Conservation (phyloP, 2,797 vertebrate genomes). For the Ptychadena robeensis region DNA sequence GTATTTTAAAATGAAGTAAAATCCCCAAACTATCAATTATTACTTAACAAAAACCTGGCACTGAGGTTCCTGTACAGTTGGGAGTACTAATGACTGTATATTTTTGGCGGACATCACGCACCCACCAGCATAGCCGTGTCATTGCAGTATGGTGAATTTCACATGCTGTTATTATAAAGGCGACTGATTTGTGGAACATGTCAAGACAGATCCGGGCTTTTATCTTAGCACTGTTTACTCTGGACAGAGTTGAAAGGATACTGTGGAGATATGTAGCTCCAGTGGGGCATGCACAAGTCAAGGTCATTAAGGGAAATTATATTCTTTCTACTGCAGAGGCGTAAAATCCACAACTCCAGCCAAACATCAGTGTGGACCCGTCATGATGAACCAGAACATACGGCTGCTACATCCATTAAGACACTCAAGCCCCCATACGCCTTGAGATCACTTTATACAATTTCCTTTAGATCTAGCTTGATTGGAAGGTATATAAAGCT, state of each 20-base stretch:
- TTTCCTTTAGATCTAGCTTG: too few relatives aligned
- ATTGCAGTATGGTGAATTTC: conserved; percentile 4
- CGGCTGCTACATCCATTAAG: not conserved
- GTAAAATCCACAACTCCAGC: not conserved
- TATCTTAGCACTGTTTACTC: conserved; percentile 32
- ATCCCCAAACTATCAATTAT: too few relatives aligned
- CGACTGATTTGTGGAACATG: conserved; percentile 38
- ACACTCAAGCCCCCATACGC: too few relatives aligned
- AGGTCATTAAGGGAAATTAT: conserved; percentile 5
- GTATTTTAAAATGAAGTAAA: too few relatives aligned
- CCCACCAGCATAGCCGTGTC: not conserved
- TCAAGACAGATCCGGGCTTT: conserved; percentile 32
- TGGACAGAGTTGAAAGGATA: conserved; percentile 27
- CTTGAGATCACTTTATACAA: too few relatives aligned
- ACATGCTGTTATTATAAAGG: not conserved
- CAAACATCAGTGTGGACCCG: not conserved
- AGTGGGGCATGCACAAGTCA: not conserved
- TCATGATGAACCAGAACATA: not conserved
- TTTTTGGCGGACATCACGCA: not conserved
- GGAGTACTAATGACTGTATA: not conserved
- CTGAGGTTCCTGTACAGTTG: too few relatives aligned
- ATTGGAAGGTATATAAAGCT: too few relatives aligned
- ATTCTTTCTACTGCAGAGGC: not conserved
- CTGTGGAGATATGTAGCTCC: not conserved
- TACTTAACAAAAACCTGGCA: too few relatives aligned